These are phyloP conservation scores for Alosa sapidissima DNA, from an alignment of 2,797 vertebrate species.

Conservation along the genomic window DNA sequence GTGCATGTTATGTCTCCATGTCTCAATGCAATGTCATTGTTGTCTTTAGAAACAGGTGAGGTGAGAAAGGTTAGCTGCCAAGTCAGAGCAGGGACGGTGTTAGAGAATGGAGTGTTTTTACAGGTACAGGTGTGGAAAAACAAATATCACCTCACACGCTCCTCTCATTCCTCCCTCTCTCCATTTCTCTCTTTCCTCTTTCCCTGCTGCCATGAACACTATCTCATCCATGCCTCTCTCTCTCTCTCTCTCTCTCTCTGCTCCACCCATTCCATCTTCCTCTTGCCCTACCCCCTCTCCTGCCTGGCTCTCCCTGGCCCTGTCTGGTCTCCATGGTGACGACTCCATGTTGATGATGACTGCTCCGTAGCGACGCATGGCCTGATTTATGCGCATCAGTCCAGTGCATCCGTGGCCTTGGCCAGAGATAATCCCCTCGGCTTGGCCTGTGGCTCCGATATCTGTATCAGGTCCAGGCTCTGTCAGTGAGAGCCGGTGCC, in stretches of 20 bases:
- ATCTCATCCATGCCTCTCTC: background rate
- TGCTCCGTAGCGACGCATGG: background rate
- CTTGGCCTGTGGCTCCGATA: background rate
- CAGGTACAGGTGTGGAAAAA: background rate
- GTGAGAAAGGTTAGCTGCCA: background rate
- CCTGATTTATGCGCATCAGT: background rate
- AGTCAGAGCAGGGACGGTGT: background rate
- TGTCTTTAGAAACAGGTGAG: background rate
- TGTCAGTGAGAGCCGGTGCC: background rate
- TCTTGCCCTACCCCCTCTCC: background rate
- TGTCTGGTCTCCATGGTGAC: conserved; percentile 5
- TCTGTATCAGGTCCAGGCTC: background rate
- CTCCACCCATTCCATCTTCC: background rate
- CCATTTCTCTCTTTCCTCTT: background rate
- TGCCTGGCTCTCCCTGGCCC: background rate
- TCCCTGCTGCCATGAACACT: background rate
- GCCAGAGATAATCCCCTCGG: background rate
- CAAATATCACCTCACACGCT: background rate
- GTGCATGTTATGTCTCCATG: background rate
- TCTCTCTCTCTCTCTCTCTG: background rate
- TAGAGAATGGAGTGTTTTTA: background rate
- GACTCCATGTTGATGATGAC: background rate
- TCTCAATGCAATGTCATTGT: background rate
- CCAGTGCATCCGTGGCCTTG: background rate
- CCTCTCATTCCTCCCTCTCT: background rate